Evolutionary conservation across 2,888 invertebrate genomes (phyloP), one percentile per base, ranked within the genome.

Genomic region (Pandemis cinnamomeana): DNA sequence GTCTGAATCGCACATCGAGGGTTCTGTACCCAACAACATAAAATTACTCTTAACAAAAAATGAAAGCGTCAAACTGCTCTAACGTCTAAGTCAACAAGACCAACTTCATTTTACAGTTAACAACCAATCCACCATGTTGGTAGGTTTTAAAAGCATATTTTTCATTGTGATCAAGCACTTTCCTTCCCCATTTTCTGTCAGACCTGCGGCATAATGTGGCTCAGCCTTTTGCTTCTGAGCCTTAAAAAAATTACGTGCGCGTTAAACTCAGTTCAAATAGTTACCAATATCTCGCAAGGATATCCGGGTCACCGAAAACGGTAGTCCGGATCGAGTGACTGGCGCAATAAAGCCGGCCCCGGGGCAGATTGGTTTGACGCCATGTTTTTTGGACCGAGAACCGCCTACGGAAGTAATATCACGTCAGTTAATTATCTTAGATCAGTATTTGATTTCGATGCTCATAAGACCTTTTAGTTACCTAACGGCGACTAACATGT

Each of bases 301-400:
- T 11, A 20, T 58, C 63, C 63, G 63, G 63, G 15, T 46, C 27
- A 20, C 55, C 53, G 41, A 13, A 53, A 53, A 42, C 42, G 11
- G 67, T 41, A 44, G 41, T n/a, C 5, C 63, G 46, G 15, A 53
- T 53, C 53, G 41, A 53, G 53, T 67, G 67, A 53, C 67, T 10
- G n/a, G n/a, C n/a, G n/a, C n/a, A 67, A 53, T 53, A 67, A 41
- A 10, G 41, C 10, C 67, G 15, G 27, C 41, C 53, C 53, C 27
- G 1, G 13, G 53, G 41, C n/a, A 46, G 8, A 41, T n/a, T 63
- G 44, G 44, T 63, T 46, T 63, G 63, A 20, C 46, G 42, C 20
- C 44, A 10, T 63, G 63, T 44, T 63, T 44, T 42, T 10, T 46
- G n/a, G 63, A 46, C 20, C 63, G 15, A 44, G 15, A 5, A 20